Evolutionary conservation across 1,140 invertebrate species (phyloP), one percentile per base, ranked within the genome.

Genomic region (Brachionus koreanus): DNA sequence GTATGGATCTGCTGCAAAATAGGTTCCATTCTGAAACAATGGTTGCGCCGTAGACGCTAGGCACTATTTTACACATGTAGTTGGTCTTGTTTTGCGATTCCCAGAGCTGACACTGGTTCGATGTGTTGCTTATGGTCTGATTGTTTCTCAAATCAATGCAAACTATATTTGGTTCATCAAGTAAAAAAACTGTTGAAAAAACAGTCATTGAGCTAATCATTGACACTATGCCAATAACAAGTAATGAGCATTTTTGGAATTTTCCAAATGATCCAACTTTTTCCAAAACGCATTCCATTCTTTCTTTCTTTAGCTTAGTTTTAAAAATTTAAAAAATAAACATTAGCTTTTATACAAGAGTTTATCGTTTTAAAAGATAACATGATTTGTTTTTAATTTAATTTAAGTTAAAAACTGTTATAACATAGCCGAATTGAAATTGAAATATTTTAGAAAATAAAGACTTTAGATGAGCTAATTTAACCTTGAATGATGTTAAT

Each of bases 171-270:
- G 69, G 69, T n/a, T 74, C 69, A 9, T 42, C 69, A 13, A 74
- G 25, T 46, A 74, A 19, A 46, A 74, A 74, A 23, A 74, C 42
- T 3, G 69, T 74, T 25, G 69, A 74, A 74, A 35, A 74, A 16
- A 74, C 69, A 46, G 42, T 46, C 69, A 74, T 74, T 23, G 69
- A 5, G 42, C 39, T 25, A 6, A 46, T 19, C 19, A 43, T 46
- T 46, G 69, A 74, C 13, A 74, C 16, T 3, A 74, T 10, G 3
- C 69, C 69, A 33, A 43, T 25, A 1, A 49, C 23, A 3, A 74
- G 9, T 29, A 35, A 25, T 10, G 39, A 74, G 12, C 23, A 29
- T 74, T 74, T 74, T 74, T 74, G 69, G 25, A 46, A 74, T 74
- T 46, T 74, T 7, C 69, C 69, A 46, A 74, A 74, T 13, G 37